phyloP scores from a whole-genome alignment of 2,113 vertebrate species.

The Semicossyphus pulcher region DNA sequence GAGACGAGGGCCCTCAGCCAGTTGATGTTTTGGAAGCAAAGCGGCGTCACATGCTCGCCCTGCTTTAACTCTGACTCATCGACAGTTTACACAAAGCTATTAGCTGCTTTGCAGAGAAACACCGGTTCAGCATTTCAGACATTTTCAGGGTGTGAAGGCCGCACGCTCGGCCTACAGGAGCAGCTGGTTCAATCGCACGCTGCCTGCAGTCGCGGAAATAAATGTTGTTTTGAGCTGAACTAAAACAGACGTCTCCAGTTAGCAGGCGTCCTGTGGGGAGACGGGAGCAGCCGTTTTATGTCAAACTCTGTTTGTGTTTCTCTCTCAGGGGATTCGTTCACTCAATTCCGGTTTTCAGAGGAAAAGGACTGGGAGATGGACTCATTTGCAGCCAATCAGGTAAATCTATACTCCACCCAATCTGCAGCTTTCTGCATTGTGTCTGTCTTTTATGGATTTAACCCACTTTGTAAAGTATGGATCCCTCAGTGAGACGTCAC shows the following conservation, averaged over 20 bases:
- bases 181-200: neutral
- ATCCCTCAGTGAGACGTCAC: no score
- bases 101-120: conserved; percentile 21
- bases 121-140: neutral
- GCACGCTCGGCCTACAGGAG: neutral
- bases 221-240: neutral
- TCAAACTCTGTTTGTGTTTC: conserved; percentile 26
- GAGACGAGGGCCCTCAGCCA: conserved; percentile 18
- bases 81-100: conserved; percentile 30
- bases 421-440: neutral
- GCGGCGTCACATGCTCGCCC: neutral
- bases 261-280: neutral
- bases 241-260: neutral
- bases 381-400: conserved; percentile 83
- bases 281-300: neutral
- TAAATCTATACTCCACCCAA: conserved; percentile 64
- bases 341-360: conserved; percentile 94
- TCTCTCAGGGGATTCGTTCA: conserved; percentile 90
- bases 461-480: neutral
- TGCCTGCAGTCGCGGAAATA: neutral
- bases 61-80: conserved; percentile 29
- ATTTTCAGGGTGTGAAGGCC: conserved; percentile 15
- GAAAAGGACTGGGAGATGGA: conserved; percentile 95
- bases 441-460: neutral
- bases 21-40: conserved; percentile 20